These are phyloP conservation scores for Syrphus vitripennis DNA, from an alignment of 2,888 invertebrate species.

Conservation along the genomic window DNA sequence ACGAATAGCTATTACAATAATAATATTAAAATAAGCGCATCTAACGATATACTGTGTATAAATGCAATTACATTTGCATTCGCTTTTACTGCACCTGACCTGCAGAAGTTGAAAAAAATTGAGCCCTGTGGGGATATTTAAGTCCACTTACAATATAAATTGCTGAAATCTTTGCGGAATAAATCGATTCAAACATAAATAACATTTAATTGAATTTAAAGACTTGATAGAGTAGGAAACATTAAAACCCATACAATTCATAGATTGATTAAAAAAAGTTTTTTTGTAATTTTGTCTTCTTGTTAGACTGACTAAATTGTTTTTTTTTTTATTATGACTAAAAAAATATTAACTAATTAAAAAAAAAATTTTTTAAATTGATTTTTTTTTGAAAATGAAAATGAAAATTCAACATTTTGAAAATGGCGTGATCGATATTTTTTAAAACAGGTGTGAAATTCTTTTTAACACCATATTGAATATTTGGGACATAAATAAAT, in stretches of 20 bases:
- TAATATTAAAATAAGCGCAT: neutral
- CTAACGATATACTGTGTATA: neutral
- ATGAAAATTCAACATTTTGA: too few relatives aligned
- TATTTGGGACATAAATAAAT: too few relatives aligned
- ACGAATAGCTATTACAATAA: neutral
- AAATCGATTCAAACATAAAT: conserved; percentile 3
- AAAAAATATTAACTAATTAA: too few relatives aligned
- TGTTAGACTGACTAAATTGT: too few relatives aligned
- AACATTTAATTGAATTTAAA: neutral
- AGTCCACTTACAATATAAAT: neutral
- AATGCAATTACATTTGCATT: neutral
- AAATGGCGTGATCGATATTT: too few relatives aligned
- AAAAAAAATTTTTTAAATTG: too few relatives aligned
- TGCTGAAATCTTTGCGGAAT: neutral
- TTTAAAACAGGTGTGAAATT: too few relatives aligned
- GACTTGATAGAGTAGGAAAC: neutral
- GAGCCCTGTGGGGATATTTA: neutral
- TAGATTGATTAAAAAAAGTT: too few relatives aligned
- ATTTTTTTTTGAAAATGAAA: too few relatives aligned
- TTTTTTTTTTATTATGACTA: too few relatives aligned
- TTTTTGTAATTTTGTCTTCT: neutral
- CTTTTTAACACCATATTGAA: too few relatives aligned
- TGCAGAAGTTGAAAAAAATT: neutral
- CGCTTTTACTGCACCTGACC: neutral
- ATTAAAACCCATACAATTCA: too few relatives aligned